Conservation (phyloP, 2,888 invertebrate species). For the Phaonia tiefii region DNA sequence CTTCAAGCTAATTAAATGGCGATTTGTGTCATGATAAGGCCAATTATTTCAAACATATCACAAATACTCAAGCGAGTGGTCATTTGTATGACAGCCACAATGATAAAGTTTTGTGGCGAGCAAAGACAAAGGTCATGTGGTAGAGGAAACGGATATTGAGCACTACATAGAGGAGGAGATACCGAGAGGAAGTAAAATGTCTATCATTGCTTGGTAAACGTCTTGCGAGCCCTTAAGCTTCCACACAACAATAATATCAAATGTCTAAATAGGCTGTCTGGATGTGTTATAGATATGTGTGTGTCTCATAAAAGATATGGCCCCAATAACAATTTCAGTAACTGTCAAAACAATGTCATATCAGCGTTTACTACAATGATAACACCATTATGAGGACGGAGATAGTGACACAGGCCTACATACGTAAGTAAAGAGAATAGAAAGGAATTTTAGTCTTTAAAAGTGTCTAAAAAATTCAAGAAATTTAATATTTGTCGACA, state of each 20-base stretch:
- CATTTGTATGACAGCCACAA: background rate
- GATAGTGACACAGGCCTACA: too few relatives aligned
- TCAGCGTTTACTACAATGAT: background rate
- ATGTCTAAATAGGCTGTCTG: background rate
- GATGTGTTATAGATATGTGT: background rate
- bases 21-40: conserved; percentile 77
- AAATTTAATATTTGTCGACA: too few relatives aligned
- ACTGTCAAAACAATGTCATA: conserved; percentile 51
- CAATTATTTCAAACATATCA: conserved; percentile 72
- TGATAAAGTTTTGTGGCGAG: conserved; percentile 1
- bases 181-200: conserved; percentile 10
- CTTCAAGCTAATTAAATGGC: conserved; percentile 75
- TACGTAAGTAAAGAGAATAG: too few relatives aligned
- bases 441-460: too few relatives aligned
- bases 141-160: background rate
- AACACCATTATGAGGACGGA: too few relatives aligned
- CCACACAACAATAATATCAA: too few relatives aligned
- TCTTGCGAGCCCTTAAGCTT: too few relatives aligned
- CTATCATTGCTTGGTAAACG: conserved; percentile 10
- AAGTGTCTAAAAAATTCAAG: too few relatives aligned
- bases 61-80: conserved; percentile 33
- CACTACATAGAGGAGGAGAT: background rate
- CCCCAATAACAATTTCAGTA: conserved; percentile 52
- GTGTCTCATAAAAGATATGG: conserved; percentile 32
- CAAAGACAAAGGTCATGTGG: background rate